Percentiles rank a stretch among this genome's conserved stretches.
Evolutionary conservation across 1,140 invertebrate genomes (phyloP).

Genomic region (Sarcophaga bullata): DNA sequence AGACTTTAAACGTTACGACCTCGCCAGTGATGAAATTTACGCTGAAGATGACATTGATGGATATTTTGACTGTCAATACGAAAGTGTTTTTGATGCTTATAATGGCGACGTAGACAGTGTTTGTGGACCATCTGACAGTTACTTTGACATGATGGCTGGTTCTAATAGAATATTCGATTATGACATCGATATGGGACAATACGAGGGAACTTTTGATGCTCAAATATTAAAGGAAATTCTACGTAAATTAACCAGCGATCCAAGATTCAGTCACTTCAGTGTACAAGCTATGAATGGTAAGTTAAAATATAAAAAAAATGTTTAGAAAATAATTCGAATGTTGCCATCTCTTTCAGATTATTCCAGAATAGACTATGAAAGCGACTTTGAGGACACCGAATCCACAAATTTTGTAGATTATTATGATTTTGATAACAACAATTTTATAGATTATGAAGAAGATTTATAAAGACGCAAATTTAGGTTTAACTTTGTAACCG

Average conservation of each 20-base stretch:
- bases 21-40: neutral
- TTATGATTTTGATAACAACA: neutral
- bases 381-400: neutral
- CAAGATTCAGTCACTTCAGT: slow-evolving; percentile 17
- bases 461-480: neutral
- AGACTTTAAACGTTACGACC: slow-evolving; percentile 33
- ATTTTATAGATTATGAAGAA: neutral
- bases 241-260: neutral
- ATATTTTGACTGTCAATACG: slow-evolving; percentile 19
- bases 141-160: neutral
- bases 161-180: neutral
- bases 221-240: neutral
- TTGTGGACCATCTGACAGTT: neutral
- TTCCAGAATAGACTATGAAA: neutral
- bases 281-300: neutral
- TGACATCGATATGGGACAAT: neutral
- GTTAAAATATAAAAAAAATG: no score
- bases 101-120: neutral
- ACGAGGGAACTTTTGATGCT: neutral
- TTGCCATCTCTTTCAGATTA: no score
- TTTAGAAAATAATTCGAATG: no score
- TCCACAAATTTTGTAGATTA: no score
- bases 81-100: neutral
- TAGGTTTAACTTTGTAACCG: no score
- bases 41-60: neutral